Evolutionary conservation across 2,888 invertebrate species (phyloP), one percentile per base, ranked within the genome.

Genomic region (Trichogramma dendrolimi): DNA sequence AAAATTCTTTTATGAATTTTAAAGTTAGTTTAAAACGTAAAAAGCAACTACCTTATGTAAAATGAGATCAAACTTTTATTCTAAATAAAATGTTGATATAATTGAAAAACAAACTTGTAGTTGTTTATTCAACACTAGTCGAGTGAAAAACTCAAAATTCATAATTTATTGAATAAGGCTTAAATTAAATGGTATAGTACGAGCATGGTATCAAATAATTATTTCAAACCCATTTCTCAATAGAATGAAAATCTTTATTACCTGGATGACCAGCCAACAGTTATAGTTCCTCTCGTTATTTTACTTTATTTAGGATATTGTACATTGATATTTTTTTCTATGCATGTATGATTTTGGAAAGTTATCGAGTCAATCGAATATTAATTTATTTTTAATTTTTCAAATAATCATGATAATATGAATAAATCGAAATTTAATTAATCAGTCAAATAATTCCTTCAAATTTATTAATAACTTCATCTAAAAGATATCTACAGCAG

Each of bases 171-270:
- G 46, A 10, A 55, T 10, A 40, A 46, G 48, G 3, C n/a, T 48
- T n/a, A 48, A 48, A 48, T 6, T 11, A 48, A 48, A 48, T 48
- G 6, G 42, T 44, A 47, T 55, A 58, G 58, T 64, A 55, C 3
- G 27, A 27, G 2, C 27, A 27, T 64, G 61, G 64, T 65, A 41
- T 61, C 63, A 61, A 60, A 49, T 50, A 57, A 64, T 56, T 40
- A 67, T 64, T 61, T 60, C 3, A 58, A 56, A 46, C 50, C 39
- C 44, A 43, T 40, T 52, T 61, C 54, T 60, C 67, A 70, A 61
- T 53, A 67, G 61, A 51, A 57, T 67, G 63, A 67, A 67, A 66
- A 70, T 67, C 47, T 66, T 67, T 67, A 67, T 67, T 68, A 64
- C 56, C 53, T 62, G 58, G 55, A 56, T 67, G 62, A 64, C 67